Conservation (phyloP, 2,113 vertebrate genomes). For the Protomyctophum bolini region DNA sequence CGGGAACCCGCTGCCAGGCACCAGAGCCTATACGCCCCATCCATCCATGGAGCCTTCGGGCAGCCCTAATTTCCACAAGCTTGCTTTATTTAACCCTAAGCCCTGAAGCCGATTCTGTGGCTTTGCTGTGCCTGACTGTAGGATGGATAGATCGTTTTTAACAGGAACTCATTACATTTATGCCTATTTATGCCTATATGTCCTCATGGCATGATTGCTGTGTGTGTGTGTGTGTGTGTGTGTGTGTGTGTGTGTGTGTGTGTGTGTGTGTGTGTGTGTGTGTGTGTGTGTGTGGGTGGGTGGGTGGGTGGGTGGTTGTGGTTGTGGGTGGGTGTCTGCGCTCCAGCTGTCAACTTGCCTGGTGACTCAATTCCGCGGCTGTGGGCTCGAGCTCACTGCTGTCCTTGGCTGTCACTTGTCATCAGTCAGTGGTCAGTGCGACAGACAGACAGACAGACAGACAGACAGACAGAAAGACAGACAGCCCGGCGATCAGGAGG, state of each 20-base stretch:
- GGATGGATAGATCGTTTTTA: too few species aligned
- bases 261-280: not conserved
- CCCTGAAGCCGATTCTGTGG: too few species aligned
- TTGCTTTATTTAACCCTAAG: too few species aligned
- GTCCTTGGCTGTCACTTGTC: conserved; percentile 71
- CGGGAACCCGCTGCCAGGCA: too few species aligned
- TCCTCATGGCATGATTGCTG: not conserved
- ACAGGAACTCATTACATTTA: too few species aligned
- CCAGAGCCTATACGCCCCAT: too few species aligned
- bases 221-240: not conserved
- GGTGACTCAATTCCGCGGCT: conserved; percentile 59
- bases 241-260: not conserved
- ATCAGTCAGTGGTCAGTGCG: conserved; percentile 61
- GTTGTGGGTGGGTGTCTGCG: conserved; percentile 20
- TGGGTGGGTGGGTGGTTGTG: conserved; percentile 16
- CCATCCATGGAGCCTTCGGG: too few species aligned
- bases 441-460: conserved; percentile 42
- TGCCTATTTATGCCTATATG: not conserved
- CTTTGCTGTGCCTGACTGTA: too few species aligned
- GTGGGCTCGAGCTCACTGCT: conserved; percentile 44
- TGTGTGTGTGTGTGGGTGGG: not conserved
- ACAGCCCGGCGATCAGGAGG: conserved; percentile 19
- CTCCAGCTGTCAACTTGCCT: conserved; percentile 45
- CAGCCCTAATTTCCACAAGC: too few species aligned
- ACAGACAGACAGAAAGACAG: too few species aligned